phyloP scores from a whole-genome alignment of 2,113 vertebrate genomes.

The Bubo bubo region DNA sequence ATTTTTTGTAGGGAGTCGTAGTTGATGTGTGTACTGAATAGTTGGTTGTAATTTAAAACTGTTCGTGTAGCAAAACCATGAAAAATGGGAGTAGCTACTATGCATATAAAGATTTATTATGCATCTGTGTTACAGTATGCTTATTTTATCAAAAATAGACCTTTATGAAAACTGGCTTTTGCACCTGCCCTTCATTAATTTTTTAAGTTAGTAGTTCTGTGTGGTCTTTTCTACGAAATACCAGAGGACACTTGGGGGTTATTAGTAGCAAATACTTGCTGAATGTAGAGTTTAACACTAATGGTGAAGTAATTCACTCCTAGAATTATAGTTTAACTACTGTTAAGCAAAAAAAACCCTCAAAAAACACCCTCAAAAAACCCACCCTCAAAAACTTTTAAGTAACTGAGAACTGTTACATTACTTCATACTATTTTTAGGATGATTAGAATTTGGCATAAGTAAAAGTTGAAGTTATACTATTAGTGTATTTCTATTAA shows the following conservation, averaged over 20 bases:
- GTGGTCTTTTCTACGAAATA: conserved; percentile 30
- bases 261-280: conserved; percentile 10
- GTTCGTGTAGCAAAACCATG: conserved; percentile 1
- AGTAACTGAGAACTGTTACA: neutral
- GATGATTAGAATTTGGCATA: neutral
- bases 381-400: neutral
- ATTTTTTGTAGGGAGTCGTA: neutral
- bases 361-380: neutral
- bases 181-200: conserved; percentile 66
- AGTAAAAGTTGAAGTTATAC: neutral
- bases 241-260: neutral
- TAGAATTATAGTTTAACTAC: neutral
- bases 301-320: neutral
- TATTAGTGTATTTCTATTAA: neutral
- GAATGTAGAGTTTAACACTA: neutral
- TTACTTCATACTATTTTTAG: neutral
- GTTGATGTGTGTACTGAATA: neutral
- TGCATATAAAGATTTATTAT: conserved; percentile 56
- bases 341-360: neutral
- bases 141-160: conserved; percentile 50
- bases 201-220: conserved; percentile 38
- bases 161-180: conserved; percentile 35
- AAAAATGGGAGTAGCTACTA: conserved; percentile 57
- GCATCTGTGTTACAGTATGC: conserved; percentile 53
- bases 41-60: conserved; percentile 34